A percentile compares a stretch with the other conserved stretches of the same genome.
Conservation (phyloP, 2,113 vertebrate genomes). For the Ciconia maguari region DNA sequence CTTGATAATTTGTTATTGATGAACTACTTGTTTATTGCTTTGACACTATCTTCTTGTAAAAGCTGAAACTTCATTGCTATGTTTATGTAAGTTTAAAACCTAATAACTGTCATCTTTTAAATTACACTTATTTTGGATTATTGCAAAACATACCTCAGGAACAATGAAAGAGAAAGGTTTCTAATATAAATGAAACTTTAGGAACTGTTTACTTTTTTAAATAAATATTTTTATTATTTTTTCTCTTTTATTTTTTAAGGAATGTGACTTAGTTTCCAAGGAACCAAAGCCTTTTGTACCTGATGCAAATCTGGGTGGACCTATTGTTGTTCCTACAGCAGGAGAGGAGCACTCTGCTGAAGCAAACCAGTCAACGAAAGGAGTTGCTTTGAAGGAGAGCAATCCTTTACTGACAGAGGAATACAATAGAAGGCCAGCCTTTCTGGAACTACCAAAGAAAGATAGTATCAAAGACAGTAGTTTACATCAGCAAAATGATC, state of each 20-base stretch:
- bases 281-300: slow-evolving; percentile 74
- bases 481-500: slow-evolving; percentile 55
- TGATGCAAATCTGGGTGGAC: slow-evolving; percentile 67
- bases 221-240: not conserved
- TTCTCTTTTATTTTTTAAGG: slow-evolving; percentile 70
- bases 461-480: slow-evolving; percentile 54
- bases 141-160: not conserved
- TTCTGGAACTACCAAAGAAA: slow-evolving; percentile 76
- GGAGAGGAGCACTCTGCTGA: slow-evolving; percentile 64
- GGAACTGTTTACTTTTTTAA: not conserved
- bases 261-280: slow-evolving; percentile 80
- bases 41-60: not conserved
- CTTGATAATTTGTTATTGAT: not conserved
- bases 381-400: slow-evolving; percentile 45
- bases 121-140: not conserved
- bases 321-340: slow-evolving; percentile 91
- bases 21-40: not conserved
- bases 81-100: not conserved
- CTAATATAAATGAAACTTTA: not conserved
- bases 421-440: slow-evolving; percentile 52
- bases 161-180: not conserved
- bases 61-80: not conserved
- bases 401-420: slow-evolving; percentile 57
- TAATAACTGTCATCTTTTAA: not conserved
- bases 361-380: slow-evolving; percentile 36